These are phyloP conservation scores for Stylophora pistillata DNA, from an alignment of 64 coral and sea anemone species.

Conservation along the genomic window DNA sequence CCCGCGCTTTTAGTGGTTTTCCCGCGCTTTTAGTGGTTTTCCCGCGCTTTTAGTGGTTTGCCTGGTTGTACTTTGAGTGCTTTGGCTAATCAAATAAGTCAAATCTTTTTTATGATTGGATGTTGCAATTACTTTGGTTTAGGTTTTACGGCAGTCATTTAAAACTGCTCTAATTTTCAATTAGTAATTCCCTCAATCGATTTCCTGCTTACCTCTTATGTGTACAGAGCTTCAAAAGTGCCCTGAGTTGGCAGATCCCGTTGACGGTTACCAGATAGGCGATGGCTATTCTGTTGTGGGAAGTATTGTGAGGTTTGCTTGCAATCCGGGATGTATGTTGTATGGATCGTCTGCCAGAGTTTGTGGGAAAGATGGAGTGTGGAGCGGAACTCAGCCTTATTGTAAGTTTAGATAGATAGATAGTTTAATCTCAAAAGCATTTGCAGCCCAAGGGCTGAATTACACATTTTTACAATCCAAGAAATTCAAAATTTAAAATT, in stretches of 20 bases:
- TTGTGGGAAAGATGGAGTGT: conserved; percentile 65
- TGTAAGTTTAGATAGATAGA: conserved; percentile 54
- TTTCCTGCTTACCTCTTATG: not conserved
- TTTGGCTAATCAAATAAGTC: too few relatives aligned
- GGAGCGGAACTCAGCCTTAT: conserved; percentile 79
- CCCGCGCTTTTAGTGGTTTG: too few relatives aligned
- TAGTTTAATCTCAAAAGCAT: not conserved
- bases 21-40: too few relatives aligned
- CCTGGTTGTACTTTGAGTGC: too few relatives aligned
- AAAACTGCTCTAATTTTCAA: too few relatives aligned
- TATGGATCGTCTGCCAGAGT: conserved; percentile 79
- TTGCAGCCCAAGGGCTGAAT: too few relatives aligned
- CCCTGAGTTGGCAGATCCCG: conserved; percentile 17
- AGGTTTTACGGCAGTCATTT: too few relatives aligned
- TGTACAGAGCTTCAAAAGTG: conserved; percentile 36
- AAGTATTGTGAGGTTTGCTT: conserved; percentile 71
- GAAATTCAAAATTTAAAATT: too few relatives aligned
- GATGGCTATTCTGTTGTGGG: conserved; percentile 45
- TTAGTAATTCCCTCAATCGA: too few relatives aligned
- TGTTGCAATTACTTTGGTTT: not conserved
- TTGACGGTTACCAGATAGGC: conserved; percentile 27
- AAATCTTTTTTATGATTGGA: too few relatives aligned
- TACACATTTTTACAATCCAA: too few relatives aligned
- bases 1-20: too few relatives aligned
- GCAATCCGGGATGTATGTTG: conserved; percentile 85